phyloP scores from a whole-genome alignment of 1,140 invertebrate species.

The Drosophila equinoxialis region DNA sequence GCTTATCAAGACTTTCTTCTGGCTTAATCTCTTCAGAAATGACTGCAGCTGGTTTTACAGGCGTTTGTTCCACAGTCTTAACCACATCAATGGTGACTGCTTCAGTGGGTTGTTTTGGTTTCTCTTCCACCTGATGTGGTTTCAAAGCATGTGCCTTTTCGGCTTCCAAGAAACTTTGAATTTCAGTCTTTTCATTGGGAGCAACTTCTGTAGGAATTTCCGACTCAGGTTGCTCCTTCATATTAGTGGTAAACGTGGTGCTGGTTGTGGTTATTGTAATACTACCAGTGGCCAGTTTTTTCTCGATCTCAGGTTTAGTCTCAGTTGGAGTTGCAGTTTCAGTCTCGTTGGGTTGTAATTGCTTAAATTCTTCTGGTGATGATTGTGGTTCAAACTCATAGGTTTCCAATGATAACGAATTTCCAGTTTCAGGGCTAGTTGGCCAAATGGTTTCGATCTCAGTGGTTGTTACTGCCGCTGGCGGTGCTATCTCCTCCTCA shows the following conservation, averaged over 20 bases:
- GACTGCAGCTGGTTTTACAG: not conserved
- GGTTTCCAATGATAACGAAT: slow-evolving; percentile 62
- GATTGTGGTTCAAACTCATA: slow-evolving; percentile 68
- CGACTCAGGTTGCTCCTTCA: not conserved
- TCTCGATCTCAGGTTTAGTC: slow-evolving; percentile 5
- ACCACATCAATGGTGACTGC: not conserved
- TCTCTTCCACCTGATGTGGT: slow-evolving; percentile 7
- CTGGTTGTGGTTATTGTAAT: slow-evolving; percentile 51
- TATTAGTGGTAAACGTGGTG: slow-evolving; percentile 32
- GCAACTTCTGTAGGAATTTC: slow-evolving; percentile 2
- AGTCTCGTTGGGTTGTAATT: not conserved
- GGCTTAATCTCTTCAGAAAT: not conserved
- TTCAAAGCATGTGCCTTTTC: slow-evolving; percentile 37
- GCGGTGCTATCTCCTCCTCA: slow-evolving; percentile 34
- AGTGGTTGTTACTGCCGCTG: slow-evolving; percentile 14
- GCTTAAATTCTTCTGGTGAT: slow-evolving; percentile 19
- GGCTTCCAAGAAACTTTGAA: slow-evolving; percentile 47
- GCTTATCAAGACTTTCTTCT: not conserved
- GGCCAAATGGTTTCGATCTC: slow-evolving; percentile 71
- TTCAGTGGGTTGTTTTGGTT: not conserved
- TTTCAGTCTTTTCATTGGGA: slow-evolving; percentile 40
- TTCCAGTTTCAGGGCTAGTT: slow-evolving; percentile 71
- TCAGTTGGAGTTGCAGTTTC: slow-evolving; percentile 19
- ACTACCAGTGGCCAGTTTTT: slow-evolving; percentile 32
- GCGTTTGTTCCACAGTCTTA: not conserved